phyloP scores from a whole-genome alignment of 2,888 invertebrate species.

The Cheilosia vulpina region DNA sequence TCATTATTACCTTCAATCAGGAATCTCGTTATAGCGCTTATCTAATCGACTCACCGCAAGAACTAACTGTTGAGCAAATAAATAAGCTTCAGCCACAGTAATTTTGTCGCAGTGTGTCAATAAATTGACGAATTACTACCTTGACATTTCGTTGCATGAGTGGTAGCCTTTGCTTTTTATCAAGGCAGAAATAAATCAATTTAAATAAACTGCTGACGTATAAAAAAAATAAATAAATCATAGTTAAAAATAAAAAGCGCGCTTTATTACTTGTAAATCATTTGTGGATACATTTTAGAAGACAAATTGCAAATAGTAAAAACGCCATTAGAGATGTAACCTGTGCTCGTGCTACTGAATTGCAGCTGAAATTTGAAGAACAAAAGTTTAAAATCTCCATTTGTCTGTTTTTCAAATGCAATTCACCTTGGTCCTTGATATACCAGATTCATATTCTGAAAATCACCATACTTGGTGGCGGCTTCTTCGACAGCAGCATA shows the following conservation, averaged over 20 bases:
- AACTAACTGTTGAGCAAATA: not conserved
- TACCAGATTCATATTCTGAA: slow-evolving; percentile 30
- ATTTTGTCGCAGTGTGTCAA: not conserved
- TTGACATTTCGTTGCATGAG: slow-evolving; percentile 1
- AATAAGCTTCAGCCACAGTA: not conserved
- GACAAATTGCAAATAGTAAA: not conserved
- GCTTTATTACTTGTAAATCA: not conserved
- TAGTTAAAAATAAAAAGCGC: not conserved
- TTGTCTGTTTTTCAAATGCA: not conserved
- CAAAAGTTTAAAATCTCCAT: too few species aligned
- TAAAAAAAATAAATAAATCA: not conserved
- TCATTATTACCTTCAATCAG: not conserved
- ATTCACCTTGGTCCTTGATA: slow-evolving; percentile 38
- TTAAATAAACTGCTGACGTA: too few species aligned
- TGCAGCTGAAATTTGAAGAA: not conserved
- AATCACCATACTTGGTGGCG: slow-evolving; percentile 25
- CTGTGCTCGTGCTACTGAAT: not conserved
- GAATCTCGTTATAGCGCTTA: slow-evolving; percentile 5
- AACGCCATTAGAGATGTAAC: not conserved
- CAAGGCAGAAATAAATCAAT: slow-evolving; percentile 7
- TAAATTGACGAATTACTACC: slow-evolving; percentile 24
- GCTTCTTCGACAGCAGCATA: slow-evolving; percentile 14
- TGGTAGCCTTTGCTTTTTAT: not conserved
- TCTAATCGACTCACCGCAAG: not conserved
- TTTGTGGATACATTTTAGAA: not conserved